A percentile compares a stretch with the other conserved stretches of the same genome.
phyloP scores from a whole-genome alignment of 2,888 invertebrate species.

The Ditula angustiorana region DNA sequence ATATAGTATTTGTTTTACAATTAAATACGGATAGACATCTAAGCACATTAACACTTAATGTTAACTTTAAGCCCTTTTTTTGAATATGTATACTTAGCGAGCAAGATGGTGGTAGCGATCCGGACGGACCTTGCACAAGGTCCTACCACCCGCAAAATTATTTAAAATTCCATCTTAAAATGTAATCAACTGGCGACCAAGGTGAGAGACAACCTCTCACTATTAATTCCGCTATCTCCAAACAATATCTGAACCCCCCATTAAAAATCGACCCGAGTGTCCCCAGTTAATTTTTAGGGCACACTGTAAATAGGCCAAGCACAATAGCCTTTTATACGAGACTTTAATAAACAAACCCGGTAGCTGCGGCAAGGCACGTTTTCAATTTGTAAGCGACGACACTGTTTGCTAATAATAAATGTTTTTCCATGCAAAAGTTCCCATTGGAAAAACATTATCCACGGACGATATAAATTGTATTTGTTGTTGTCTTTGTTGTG shows the following conservation, averaged over 20 bases:
- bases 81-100: no score
- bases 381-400: conserved; percentile 40
- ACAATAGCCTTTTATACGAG: conserved; percentile 32
- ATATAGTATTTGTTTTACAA: no score
- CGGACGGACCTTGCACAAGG: no score
- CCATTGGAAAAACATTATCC: conserved; percentile 30
- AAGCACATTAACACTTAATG: no score
- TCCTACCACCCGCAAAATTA: no score
- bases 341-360: conserved; percentile 38
- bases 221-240: conserved; percentile 5
- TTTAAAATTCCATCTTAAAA: no score
- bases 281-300: conserved; percentile 25
- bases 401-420: conserved; percentile 42
- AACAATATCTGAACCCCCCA: background rate
- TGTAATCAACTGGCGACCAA: no score
- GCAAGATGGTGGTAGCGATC: no score
- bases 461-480: conserved; percentile 7
- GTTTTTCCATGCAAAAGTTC: conserved; percentile 38
- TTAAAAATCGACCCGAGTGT: conserved; percentile 24
- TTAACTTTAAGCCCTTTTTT: no score
- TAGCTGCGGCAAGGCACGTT: conserved; percentile 34
- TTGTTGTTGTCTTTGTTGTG: background rate
- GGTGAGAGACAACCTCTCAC: background rate
- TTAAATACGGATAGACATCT: no score
- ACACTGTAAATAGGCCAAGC: conserved; percentile 32